These are phyloP conservation scores for Pangasius macronema DNA, from an alignment of 2,797 vertebrate genomes.

Conservation along the genomic window DNA sequence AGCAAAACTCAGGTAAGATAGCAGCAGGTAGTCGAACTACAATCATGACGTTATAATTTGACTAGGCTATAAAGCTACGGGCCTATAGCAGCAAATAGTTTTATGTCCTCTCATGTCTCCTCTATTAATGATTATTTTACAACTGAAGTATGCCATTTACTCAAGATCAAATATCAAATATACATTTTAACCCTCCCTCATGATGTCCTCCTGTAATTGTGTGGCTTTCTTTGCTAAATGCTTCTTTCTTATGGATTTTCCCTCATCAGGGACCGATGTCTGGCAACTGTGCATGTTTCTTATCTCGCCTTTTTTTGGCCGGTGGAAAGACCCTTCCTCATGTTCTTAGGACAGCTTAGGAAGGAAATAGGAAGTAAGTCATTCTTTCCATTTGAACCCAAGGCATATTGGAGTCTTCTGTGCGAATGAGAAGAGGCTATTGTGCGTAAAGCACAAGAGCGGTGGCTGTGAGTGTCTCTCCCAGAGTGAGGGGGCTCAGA, in stretches of 20 bases:
- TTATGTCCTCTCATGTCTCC: background rate
- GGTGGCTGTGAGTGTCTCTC: conserved; percentile 41
- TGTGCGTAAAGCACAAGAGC: conserved; percentile 50
- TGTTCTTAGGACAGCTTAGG: conserved; percentile 39
- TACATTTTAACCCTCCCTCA: background rate
- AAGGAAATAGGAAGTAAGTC: conserved; percentile 57
- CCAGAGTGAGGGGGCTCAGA: conserved; percentile 59
- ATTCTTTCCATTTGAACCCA: conserved; percentile 57
- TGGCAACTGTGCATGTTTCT: conserved; percentile 17
- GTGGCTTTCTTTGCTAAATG: background rate
- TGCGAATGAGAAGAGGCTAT: conserved; percentile 48
- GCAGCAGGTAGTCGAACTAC: background rate
- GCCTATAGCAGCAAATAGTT: background rate
- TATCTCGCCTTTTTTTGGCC: conserved; percentile 23
- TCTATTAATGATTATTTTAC: background rate
- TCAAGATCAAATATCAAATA: background rate
- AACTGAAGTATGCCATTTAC: background rate
- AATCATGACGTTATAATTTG: background rate
- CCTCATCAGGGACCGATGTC: background rate
- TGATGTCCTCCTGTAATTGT: background rate
- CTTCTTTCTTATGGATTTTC: background rate
- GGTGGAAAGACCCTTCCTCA: conserved; percentile 48
- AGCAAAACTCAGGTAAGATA: background rate
- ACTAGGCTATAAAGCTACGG: background rate
- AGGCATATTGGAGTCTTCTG: conserved; percentile 42